These are phyloP conservation scores for Melanostoma mellinum DNA, from an alignment of 2,888 invertebrate genomes.

Conservation along the genomic window DNA sequence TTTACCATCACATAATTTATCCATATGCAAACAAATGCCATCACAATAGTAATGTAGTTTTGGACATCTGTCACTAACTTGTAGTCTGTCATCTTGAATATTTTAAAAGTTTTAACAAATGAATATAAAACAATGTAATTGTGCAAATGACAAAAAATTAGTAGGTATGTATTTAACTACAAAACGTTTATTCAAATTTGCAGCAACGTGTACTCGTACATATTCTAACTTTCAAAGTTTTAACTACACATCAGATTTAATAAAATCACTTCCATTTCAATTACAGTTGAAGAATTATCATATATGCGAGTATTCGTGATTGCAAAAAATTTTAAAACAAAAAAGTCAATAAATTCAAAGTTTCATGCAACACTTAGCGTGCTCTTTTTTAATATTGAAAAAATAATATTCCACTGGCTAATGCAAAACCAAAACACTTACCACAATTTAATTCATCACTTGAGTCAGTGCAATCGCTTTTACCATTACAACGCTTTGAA, in stretches of 20 bases:
- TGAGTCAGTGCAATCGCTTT: conserved; percentile 83
- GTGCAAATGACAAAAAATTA: neutral
- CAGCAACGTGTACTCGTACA: too few species aligned
- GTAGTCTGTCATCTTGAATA: conserved; percentile 60
- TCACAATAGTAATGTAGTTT: conserved; percentile 76
- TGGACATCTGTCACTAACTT: conserved; percentile 71
- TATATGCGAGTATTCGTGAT: neutral
- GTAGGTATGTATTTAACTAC: too few species aligned
- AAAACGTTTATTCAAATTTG: too few species aligned
- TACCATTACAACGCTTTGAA: conserved; percentile 84
- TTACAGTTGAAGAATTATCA: too few species aligned
- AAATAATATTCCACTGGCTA: conserved; percentile 55
- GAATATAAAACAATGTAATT: neutral
- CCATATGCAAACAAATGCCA: conserved; percentile 82
- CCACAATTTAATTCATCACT: conserved; percentile 86
- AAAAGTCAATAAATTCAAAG: neutral
- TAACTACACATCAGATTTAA: too few species aligned
- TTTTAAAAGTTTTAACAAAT: conserved; percentile 18
- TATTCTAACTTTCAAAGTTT: too few species aligned
- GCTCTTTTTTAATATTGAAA: neutral
- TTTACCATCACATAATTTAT: conserved; percentile 84
- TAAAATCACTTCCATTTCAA: too few species aligned
- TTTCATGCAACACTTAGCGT: conserved; percentile 20
- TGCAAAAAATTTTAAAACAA: neutral
- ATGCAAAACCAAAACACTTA: conserved; percentile 77